Conservation (phyloP, 2,113 vertebrate genomes). For the Menidia beryllina region DNA sequence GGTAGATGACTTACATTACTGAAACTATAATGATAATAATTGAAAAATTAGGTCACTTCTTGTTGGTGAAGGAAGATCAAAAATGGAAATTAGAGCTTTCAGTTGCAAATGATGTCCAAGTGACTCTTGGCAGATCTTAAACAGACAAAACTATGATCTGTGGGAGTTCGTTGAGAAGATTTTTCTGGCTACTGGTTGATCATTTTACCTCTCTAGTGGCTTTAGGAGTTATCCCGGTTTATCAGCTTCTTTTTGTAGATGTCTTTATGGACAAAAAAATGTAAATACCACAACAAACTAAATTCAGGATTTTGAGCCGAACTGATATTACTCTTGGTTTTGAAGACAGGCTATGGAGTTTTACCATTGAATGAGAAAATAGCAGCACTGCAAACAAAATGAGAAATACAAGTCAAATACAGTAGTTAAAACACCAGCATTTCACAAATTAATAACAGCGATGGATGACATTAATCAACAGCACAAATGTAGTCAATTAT, state of each 20-base stretch:
- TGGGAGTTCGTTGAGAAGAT: not conserved
- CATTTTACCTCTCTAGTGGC: not conserved
- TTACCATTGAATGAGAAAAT: not conserved
- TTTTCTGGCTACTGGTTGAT: not conserved
- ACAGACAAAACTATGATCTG: not conserved
- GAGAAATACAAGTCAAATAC: too few relatives aligned
- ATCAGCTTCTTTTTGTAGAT: not conserved
- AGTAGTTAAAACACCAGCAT: too few relatives aligned
- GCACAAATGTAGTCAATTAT: too few relatives aligned
- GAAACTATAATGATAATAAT: conserved; percentile 38
- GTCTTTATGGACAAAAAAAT: not conserved
- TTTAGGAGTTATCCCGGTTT: not conserved
- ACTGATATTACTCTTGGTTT: not conserved
- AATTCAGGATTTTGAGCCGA: not conserved
- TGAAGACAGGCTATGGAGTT: not conserved
- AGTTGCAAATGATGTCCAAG: conserved; percentile 43
- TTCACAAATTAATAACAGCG: too few relatives aligned
- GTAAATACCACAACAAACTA: not conserved
- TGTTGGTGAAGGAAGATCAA: conserved; percentile 40
- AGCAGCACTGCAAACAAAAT: not conserved
- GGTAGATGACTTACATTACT: conserved; percentile 23
- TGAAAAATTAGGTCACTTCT: conserved; percentile 49
- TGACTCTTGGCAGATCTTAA: conserved; percentile 33
- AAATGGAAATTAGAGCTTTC: conserved; percentile 40
- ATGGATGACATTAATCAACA: too few relatives aligned